Percentiles rank a stretch among this genome's conserved stretches.
Evolutionary conservation across 2,888 invertebrate genomes (phyloP).

Genomic region (Volucella inanis): DNA sequence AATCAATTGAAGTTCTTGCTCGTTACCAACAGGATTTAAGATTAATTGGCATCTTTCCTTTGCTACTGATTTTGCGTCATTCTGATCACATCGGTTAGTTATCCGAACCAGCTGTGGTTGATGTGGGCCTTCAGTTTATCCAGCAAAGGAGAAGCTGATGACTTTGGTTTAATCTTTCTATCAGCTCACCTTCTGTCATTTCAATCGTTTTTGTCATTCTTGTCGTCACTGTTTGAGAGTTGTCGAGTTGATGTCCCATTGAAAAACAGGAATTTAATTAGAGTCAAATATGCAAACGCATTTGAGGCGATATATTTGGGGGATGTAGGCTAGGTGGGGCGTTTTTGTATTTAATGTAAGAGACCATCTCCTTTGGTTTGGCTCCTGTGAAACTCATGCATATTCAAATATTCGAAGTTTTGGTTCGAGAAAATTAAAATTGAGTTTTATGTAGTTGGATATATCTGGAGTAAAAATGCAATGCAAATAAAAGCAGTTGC

Average conservation of each 20-base stretch:
- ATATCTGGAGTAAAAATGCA: background rate
- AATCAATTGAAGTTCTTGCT: slow-evolving; percentile 60
- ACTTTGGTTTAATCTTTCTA: slow-evolving; percentile 48
- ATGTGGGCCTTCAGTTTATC: background rate
- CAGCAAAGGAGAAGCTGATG: background rate
- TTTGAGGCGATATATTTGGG: slow-evolving; percentile 39
- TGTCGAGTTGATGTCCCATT: slow-evolving; percentile 5
- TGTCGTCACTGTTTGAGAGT: slow-evolving; percentile 10
- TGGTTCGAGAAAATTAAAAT: slow-evolving; percentile 33
- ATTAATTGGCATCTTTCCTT: slow-evolving; percentile 58
- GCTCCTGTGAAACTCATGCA: slow-evolving; percentile 26
- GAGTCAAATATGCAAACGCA: slow-evolving; percentile 68
- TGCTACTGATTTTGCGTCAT: slow-evolving; percentile 47
- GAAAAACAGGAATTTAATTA: slow-evolving; percentile 62
- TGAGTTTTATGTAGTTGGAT: slow-evolving; percentile 16
- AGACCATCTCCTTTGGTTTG: background rate
- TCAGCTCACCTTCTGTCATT: slow-evolving; percentile 28
- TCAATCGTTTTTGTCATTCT: background rate
- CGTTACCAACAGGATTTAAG: slow-evolving; percentile 63
- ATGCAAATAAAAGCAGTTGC: too few species aligned
- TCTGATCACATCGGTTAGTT: background rate
- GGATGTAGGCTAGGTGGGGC: background rate
- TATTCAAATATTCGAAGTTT: slow-evolving; percentile 47
- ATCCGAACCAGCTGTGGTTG: slow-evolving; percentile 33
- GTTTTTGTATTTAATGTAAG: slow-evolving; percentile 22